These are phyloP conservation scores for Drosophila littoralis DNA, from an alignment of 1,140 invertebrate genomes.

Conservation along the genomic window DNA sequence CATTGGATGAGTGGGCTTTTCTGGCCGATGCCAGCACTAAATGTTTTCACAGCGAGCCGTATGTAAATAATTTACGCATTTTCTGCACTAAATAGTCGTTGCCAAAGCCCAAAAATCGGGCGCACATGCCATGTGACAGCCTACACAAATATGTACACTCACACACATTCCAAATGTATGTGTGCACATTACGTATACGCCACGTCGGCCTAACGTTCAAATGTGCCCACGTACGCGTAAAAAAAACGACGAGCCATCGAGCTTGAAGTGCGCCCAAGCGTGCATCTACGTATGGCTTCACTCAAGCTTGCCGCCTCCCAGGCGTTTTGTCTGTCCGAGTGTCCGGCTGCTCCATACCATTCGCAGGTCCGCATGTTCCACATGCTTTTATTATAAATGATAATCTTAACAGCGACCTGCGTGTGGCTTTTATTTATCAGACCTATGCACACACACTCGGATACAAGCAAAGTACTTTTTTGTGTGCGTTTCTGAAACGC, in stretches of 20 bases:
- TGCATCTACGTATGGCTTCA: constrained; percentile 57
- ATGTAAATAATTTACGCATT: constrained; percentile 75
- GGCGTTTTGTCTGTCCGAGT: neutral
- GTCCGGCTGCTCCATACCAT: neutral
- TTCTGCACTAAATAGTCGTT: constrained; percentile 75
- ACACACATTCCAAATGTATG: constrained; percentile 1
- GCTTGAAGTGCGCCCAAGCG: constrained; percentile 32
- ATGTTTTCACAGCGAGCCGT: constrained; percentile 47
- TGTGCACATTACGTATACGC: constrained; percentile 40
- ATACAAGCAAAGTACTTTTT: neutral
- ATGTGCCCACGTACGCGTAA: constrained; percentile 69
- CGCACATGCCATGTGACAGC: constrained; percentile 24
- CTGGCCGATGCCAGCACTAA: constrained; percentile 25
- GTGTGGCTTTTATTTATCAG: constrained; percentile 59
- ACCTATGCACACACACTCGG: neutral
- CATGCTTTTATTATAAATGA: constrained; percentile 72
- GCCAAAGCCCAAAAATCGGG: constrained; percentile 45
- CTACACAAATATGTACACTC: constrained; percentile 9
- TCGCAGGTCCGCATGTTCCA: constrained; percentile 22
- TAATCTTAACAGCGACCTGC: constrained; percentile 52
- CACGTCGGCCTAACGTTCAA: constrained; percentile 44
- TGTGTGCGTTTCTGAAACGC: constrained; percentile 15
- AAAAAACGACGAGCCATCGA: constrained; percentile 49
- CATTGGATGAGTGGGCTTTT: constrained; percentile 25
- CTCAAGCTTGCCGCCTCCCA: constrained; percentile 28